phyloP scores from a whole-genome alignment of 1,140 invertebrate species.

The Drosophila trapezifrons region DNA sequence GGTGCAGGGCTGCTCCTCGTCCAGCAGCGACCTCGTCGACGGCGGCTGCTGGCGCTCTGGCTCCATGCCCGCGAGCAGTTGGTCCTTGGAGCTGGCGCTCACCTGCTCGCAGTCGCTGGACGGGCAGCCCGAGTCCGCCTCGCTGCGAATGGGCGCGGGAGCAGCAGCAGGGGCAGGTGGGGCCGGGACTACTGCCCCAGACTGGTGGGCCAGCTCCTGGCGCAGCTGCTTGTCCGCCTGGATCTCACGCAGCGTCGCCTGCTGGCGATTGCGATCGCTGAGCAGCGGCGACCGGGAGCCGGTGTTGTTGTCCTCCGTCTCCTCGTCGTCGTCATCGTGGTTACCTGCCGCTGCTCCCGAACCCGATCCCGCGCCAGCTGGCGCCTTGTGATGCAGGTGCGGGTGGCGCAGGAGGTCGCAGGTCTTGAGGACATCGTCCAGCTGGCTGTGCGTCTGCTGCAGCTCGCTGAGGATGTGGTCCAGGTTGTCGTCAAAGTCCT shows the following conservation, averaged over 20 bases:
- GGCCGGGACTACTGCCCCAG: conserved; percentile 12
- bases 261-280: conserved; percentile 76
- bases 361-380: neutral
- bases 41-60: conserved; percentile 80
- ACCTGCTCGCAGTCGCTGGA: conserved; percentile 85
- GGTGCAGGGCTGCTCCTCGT: conserved; percentile 68
- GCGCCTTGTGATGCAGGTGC: conserved; percentile 4
- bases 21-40: conserved; percentile 13
- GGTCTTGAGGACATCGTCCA: conserved; percentile 66
- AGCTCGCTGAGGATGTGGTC: conserved; percentile 72
- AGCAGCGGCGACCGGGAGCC: conserved; percentile 86
- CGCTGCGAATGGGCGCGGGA: conserved; percentile 60
- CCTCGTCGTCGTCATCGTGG: conserved; percentile 73
- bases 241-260: conserved; percentile 47
- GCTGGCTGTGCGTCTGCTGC: conserved; percentile 67
- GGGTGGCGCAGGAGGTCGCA: conserved; percentile 21
- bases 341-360: too few relatives aligned
- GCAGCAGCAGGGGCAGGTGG: conserved; percentile 2
- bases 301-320: conserved; percentile 86
- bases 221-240: conserved; percentile 67
- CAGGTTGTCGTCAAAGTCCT: conserved; percentile 79
- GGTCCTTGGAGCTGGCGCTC: conserved; percentile 88
- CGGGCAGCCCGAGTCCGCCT: conserved; percentile 79
- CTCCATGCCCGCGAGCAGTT: conserved; percentile 85
- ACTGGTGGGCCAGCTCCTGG: conserved; percentile 55